Evolutionary conservation across 1,140 invertebrate species (phyloP).

Genomic region (Rhopalosiphum padi): DNA sequence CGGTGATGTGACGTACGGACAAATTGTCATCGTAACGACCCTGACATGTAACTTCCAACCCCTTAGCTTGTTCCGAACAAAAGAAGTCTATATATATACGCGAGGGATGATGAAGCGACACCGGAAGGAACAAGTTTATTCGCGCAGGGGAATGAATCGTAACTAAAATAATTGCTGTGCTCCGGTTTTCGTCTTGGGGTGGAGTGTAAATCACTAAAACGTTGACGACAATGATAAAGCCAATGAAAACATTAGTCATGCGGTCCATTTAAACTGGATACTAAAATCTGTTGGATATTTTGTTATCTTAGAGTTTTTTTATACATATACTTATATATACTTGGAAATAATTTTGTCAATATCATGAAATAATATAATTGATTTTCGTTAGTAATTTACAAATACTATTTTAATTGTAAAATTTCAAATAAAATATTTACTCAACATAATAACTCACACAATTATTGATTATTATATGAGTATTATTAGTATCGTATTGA

Average conservation of each 20-base stretch:
- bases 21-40: constrained; percentile 56
- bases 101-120: constrained; percentile 45
- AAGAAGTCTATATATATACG: constrained; percentile 25
- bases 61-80: constrained; percentile 41
- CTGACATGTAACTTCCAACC: constrained; percentile 42
- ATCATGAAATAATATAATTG: not conserved
- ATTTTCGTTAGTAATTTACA: not conserved
- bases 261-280: not conserved
- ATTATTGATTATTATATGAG: not conserved
- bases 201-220: not conserved
- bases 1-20: constrained; percentile 53
- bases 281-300: not conserved
- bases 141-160: constrained; percentile 23
- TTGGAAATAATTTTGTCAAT: not conserved
- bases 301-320: not conserved
- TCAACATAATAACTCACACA: not conserved
- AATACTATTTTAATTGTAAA: not conserved
- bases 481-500: not conserved
- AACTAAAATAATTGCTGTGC: constrained; percentile 48
- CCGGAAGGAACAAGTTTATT: constrained; percentile 57
- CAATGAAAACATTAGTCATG: constrained; percentile 49
- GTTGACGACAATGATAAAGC: not conserved
- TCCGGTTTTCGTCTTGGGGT: constrained; percentile 44
- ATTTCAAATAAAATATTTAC: not conserved
- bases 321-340: not conserved